Evolutionary conservation across 2,888 invertebrate genomes (phyloP).

Genomic region (Sturmia bella): DNA sequence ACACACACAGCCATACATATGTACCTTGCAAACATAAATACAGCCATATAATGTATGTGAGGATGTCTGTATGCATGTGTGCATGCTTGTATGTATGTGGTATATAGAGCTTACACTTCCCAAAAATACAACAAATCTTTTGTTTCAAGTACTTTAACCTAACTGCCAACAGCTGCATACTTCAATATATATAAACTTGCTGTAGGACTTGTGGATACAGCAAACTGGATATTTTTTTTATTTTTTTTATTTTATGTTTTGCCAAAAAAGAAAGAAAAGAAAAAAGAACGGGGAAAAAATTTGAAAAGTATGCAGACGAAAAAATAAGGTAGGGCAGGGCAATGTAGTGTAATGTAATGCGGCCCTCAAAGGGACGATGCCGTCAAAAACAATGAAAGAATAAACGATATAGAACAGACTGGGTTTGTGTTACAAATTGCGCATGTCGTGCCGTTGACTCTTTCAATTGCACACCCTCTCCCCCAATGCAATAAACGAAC

Average conservation of each 20-base stretch:
- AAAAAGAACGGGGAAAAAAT: neutral
- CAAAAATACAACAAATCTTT: conserved; percentile 70
- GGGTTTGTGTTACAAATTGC: conserved; percentile 82
- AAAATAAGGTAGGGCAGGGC: conserved; percentile 70
- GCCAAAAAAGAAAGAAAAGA: conserved; percentile 47
- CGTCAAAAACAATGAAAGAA: conserved; percentile 69
- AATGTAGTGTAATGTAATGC: conserved; percentile 70
- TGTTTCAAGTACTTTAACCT: conserved; percentile 70
- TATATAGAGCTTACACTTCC: conserved; percentile 71
- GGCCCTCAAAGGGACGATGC: conserved; percentile 70
- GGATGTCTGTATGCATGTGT: conserved; percentile 26
- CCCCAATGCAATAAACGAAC: conserved; percentile 33
- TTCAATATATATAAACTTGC: conserved; percentile 65
- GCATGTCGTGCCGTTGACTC: conserved; percentile 79
- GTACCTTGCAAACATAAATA: neutral
- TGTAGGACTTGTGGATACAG: conserved; percentile 67
- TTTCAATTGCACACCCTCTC: conserved; percentile 57
- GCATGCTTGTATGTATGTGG: conserved; percentile 38
- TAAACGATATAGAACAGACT: conserved; percentile 77
- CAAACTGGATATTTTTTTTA: conserved; percentile 59
- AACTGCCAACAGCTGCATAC: conserved; percentile 70
- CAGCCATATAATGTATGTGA: neutral
- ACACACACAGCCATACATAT: neutral
- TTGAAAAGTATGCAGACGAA: conserved; percentile 61
- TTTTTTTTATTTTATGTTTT: too few species aligned